phyloP scores from a whole-genome alignment of 2,888 invertebrate species.

The Apamea sordens region DNA sequence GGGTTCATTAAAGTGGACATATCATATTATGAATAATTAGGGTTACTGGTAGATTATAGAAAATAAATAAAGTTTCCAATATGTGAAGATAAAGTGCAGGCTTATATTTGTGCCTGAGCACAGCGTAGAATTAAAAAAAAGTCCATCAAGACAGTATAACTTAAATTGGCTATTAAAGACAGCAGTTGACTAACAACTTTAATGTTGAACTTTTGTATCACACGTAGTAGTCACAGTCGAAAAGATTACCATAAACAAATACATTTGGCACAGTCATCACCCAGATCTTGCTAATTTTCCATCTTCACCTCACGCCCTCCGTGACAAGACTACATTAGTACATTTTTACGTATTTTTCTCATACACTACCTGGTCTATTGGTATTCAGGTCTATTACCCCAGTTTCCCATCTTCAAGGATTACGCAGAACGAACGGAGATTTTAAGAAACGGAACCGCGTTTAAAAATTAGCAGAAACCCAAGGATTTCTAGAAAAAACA shows the following conservation, averaged over 20 bases:
- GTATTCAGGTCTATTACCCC: constrained; percentile 75
- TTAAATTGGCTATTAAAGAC: neutral
- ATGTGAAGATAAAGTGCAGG: neutral
- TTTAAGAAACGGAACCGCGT: constrained; percentile 80
- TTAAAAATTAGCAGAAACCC: constrained; percentile 81
- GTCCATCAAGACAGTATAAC: neutral
- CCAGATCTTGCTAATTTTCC: constrained; percentile 75
- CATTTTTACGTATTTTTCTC: constrained; percentile 81
- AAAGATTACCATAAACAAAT: constrained; percentile 41
- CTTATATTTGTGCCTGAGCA: neutral
- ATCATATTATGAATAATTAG: neutral
- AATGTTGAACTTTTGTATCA: neutral
- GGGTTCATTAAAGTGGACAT: neutral
- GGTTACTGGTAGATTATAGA: neutral
- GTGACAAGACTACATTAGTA: constrained; percentile 72
- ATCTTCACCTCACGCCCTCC: constrained; percentile 61
- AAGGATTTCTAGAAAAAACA: constrained; percentile 79
- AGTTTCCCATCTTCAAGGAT: constrained; percentile 77
- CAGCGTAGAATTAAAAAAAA: neutral
- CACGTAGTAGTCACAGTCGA: neutral
- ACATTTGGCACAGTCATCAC: constrained; percentile 34
- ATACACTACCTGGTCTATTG: constrained; percentile 77
- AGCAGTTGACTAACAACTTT: neutral
- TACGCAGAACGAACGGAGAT: constrained; percentile 79
- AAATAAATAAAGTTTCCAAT: neutral